These are phyloP conservation scores for Pollenia griseotomentosa DNA, from an alignment of 2,888 invertebrate species.

Conservation along the genomic window DNA sequence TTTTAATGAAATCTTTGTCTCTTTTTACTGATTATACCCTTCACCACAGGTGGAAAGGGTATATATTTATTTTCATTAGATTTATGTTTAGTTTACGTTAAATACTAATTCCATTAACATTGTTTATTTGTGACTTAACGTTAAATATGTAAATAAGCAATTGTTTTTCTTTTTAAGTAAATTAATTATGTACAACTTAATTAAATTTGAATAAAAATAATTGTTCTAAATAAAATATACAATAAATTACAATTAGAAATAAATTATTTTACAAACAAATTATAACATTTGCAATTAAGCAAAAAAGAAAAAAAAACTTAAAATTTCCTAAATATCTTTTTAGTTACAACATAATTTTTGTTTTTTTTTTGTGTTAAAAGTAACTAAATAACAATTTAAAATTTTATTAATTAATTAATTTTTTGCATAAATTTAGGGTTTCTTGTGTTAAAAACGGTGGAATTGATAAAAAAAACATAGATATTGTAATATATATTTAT, in stretches of 20 bases:
- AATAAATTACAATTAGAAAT: constrained; percentile 44
- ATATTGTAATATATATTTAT: background rate
- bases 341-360: constrained; percentile 27
- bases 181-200: constrained; percentile 67
- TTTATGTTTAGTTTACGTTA: constrained; percentile 13
- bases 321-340: constrained; percentile 8
- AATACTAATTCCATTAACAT: constrained; percentile 27
- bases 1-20: background rate
- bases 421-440: constrained; percentile 1
- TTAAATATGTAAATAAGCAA: constrained; percentile 58
- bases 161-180: constrained; percentile 22
- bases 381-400: constrained; percentile 51
- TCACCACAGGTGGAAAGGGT: background rate
- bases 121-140: constrained; percentile 21
- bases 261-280: constrained; percentile 41
- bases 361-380: background rate
- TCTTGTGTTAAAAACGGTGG: constrained; percentile 36
- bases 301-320: constrained; percentile 1
- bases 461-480: constrained; percentile 15
- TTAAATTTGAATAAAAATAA: constrained; percentile 43
- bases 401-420: background rate
- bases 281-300: constrained; percentile 38
- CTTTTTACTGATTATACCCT: background rate
- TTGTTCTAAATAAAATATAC: constrained; percentile 53
- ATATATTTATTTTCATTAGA: background rate